Base-by-base conservation (phyloP, 2,888 invertebrate genomes). In the Dynastes maya region DNA sequence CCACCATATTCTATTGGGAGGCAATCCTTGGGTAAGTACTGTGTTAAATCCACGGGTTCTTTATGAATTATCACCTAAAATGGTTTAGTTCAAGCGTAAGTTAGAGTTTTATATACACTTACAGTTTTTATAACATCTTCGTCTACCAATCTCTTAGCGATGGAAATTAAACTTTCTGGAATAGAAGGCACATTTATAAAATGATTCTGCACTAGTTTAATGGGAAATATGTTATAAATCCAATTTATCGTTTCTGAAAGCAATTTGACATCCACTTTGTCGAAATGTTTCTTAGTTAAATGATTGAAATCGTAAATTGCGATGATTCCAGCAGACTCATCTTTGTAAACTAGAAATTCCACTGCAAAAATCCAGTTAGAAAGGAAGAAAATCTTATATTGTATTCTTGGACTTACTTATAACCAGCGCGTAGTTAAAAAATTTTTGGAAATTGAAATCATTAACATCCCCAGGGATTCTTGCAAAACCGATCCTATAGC, bases 1-100 rank as follows among this genome's bases (percentile, higher is more conserved):
- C 72, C 72, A 0, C 72, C 72, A 16, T 72, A 72, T 53, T 72
- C 72, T 22, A n/a, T 9, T 27, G 72, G 72, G 4, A 72, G 27
- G 32, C 53, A 55, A 13, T 72, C 29, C 1, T 55, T 29, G 2
- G 72, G 72, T 29, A 51, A 16, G 22, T 8, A 22, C 6, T 55
- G 22, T 2, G 53, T 51, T 32, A 72, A 72, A 2, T 53, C 55
- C 53, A 32, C 55, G 5, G 32, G 16, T 55, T 72, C 13, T 5
- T 55, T 6, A 5, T 55, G 55, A 11, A 55, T 16, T 4, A 2
- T 5, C n/a, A 55, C 11, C 55, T 55, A 55, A 16, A 55, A 16
- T 16, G n/a, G 16, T 16, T 40, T 40, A 11, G 6, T 55, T 2
- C 5, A 55, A 55, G 13, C 5, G 5, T 4, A 11, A 55, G 1